Conservation (phyloP, 1,140 invertebrate species). For the Apis mellifera region DNA sequence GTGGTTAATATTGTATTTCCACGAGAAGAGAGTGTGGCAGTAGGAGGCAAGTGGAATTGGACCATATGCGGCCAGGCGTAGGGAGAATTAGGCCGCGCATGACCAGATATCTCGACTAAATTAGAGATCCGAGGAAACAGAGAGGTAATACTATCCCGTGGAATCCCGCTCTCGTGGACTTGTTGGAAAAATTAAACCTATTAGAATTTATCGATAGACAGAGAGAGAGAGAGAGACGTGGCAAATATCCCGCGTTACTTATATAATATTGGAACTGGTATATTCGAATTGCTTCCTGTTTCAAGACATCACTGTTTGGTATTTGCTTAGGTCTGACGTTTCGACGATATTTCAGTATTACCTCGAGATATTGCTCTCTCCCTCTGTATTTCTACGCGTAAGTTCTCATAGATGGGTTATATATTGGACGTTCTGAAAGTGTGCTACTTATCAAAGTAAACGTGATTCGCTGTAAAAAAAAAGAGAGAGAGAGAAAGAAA, state of each 20-base stretch:
- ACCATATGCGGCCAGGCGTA: not conserved
- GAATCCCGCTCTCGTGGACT: not conserved
- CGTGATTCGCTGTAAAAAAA: not conserved
- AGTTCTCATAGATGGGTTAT: too few species aligned
- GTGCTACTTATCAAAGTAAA: not conserved
- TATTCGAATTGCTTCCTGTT: not conserved
- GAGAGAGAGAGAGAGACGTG: too few species aligned
- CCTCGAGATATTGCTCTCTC: not conserved
- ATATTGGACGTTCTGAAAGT: not conserved
- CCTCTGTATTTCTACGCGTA: not conserved
- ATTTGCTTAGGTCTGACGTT: constrained; percentile 30
- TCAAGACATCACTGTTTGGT: not conserved
- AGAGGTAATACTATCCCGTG: not conserved
- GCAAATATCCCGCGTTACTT: not conserved
- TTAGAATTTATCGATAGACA: not conserved
- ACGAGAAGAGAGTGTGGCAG: not conserved
- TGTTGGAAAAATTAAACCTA: not conserved
- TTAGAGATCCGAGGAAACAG: not conserved
- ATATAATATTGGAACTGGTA: not conserved
- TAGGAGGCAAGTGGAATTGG: not conserved
- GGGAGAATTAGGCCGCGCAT: constrained; percentile 18
- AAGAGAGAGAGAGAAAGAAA: too few species aligned
- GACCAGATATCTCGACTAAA: not conserved
- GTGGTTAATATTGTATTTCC: not conserved
- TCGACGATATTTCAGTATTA: not conserved